Conservation (phyloP, 2,797 vertebrate genomes). For the Molothrus ater region DNA sequence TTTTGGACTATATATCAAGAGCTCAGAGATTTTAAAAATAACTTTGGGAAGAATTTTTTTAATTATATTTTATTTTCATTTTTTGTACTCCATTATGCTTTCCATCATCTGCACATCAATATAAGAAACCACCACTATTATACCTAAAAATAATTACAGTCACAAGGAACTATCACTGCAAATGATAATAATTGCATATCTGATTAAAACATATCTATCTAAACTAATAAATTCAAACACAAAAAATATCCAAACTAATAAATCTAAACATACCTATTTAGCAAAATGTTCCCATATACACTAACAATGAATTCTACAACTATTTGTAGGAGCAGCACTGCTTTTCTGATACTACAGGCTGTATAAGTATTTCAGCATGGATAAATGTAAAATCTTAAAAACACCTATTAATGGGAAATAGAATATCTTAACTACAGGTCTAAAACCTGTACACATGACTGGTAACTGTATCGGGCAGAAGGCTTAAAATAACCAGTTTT, state of each 20-base stretch:
- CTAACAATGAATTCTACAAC: background rate
- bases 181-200: background rate
- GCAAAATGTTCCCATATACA: background rate
- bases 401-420: background rate
- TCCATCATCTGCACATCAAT: background rate
- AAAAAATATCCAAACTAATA: background rate
- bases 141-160: background rate
- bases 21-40: background rate
- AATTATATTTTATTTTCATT: background rate
- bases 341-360: background rate
- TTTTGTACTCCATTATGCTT: background rate
- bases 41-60: background rate
- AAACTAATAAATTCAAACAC: background rate
- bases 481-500: background rate
- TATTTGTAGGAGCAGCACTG: background rate
- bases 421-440: background rate
- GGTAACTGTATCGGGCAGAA: background rate
- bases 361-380: background rate
- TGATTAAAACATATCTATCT: background rate
- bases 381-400: background rate
- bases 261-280: background rate
- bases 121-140: background rate
- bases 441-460: background rate
- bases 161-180: background rate
- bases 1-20: background rate